Evolutionary conservation across 1,140 invertebrate genomes (phyloP).

Genomic region (Carposina sasakii): DNA sequence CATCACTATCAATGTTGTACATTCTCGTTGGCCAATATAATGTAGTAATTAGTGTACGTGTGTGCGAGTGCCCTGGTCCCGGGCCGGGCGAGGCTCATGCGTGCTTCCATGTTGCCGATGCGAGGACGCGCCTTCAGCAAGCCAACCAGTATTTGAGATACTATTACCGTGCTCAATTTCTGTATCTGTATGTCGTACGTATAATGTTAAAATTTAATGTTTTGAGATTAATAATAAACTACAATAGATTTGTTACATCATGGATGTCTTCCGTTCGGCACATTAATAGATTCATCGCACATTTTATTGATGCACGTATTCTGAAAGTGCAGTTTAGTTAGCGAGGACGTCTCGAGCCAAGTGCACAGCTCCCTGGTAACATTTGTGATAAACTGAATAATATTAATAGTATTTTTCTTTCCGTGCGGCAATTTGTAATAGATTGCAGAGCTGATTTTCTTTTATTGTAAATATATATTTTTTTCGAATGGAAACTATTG

Average conservation of each 20-base stretch:
- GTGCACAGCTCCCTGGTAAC: constrained; percentile 64
- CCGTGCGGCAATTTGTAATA: constrained; percentile 58
- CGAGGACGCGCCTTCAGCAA: too few species aligned
- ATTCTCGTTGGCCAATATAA: too few species aligned
- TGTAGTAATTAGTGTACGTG: too few species aligned
- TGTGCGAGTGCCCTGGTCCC: not conserved
- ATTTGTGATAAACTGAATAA: constrained; percentile 64
- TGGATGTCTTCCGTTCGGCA: constrained; percentile 70
- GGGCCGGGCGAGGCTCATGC: too few species aligned
- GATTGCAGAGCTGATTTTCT: constrained; percentile 66
- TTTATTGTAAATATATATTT: constrained; percentile 68
- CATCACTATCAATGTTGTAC: too few species aligned
- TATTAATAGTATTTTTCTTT: constrained; percentile 45
- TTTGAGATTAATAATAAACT: constrained; percentile 48
- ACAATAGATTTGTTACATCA: constrained; percentile 64
- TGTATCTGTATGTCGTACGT: constrained; percentile 65
- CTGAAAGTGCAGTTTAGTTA: not conserved
- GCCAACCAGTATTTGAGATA: constrained; percentile 57
- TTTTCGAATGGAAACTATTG: constrained; percentile 59
- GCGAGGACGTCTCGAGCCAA: constrained; percentile 32
- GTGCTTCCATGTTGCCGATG: too few species aligned
- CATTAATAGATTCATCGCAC: constrained; percentile 63
- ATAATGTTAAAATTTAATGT: constrained; percentile 60
- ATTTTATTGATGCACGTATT: constrained; percentile 51
- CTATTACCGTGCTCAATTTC: constrained; percentile 65